phyloP scores from a whole-genome alignment of 2,113 vertebrate genomes.

The Nyctibius bracteatus region DNA sequence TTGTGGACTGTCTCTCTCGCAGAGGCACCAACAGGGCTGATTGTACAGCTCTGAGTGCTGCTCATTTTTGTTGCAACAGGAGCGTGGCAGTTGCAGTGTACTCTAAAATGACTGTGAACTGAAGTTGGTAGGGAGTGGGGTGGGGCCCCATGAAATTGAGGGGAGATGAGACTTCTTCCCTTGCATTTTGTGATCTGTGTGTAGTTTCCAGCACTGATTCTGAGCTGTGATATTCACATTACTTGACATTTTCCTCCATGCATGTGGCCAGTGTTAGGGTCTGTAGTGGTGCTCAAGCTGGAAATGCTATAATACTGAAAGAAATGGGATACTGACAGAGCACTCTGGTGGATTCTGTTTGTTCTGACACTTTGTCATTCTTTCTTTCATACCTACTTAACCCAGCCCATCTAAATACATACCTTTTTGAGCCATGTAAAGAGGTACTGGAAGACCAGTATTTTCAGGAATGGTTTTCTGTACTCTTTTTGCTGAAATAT shows the following conservation, averaged over 20 bases:
- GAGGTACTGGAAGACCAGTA: neutral
- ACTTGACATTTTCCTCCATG: neutral
- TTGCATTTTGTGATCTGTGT: neutral
- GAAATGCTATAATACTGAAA: neutral
- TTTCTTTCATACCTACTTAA: neutral
- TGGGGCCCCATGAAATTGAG: too few relatives aligned
- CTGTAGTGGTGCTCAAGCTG: neutral
- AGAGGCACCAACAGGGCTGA: neutral
- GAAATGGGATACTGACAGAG: neutral
- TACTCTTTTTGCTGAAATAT: neutral
- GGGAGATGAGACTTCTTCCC: neutral
- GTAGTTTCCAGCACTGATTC: neutral
- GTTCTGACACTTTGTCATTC: neutral
- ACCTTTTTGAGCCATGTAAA: neutral
- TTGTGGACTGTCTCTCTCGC: neutral
- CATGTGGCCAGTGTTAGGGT: neutral
- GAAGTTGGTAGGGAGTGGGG: neutral
- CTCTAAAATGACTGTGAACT: neutral
- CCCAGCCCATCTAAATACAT: neutral
- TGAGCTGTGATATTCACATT: neutral
- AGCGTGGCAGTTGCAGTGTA: neutral
- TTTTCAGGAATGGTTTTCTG: neutral
- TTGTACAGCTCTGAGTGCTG: neutral
- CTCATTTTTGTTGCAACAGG: neutral
- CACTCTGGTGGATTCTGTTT: neutral